These are phyloP conservation scores for Jaculus jaculus DNA, from an alignment of 2,113 vertebrate species.

Conservation along the genomic window DNA sequence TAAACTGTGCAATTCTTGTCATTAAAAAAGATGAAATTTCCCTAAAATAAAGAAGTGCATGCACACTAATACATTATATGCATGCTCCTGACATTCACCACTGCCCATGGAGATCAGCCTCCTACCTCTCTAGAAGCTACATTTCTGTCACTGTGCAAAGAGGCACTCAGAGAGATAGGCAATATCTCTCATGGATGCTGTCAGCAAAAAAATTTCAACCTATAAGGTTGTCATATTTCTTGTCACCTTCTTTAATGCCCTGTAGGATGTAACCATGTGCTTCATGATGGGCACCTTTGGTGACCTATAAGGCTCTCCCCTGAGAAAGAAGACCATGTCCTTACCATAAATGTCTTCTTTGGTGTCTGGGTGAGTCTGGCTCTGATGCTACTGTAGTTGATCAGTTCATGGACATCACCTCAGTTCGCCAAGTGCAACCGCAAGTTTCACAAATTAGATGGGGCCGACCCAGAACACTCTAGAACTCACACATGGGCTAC, in stretches of 20 bases:
- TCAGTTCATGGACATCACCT: neutral
- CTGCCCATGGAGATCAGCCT: neutral
- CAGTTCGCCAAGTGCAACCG: neutral
- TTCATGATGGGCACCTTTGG: neutral
- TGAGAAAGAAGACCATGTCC: neutral
- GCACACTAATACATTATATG: no score
- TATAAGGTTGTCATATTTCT: neutral
- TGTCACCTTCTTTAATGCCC: neutral
- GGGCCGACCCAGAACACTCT: neutral
- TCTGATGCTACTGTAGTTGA: neutral
- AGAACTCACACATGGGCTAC: neutral
- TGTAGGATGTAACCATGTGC: neutral
- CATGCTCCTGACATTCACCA: no score
- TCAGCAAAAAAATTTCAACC: neutral
- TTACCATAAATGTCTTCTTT: neutral
- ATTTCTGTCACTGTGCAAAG: neutral
- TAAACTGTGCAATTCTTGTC: constrained; percentile 81
- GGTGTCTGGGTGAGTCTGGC: neutral
- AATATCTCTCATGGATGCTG: neutral
- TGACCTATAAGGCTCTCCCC: neutral
- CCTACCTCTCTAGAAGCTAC: neutral
- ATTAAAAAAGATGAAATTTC: constrained; percentile 66
- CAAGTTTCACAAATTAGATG: neutral
- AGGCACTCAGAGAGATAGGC: neutral
- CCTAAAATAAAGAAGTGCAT: constrained; percentile 55